Evolutionary conservation across 2,113 vertebrate species (phyloP).

Genomic region (Malurus elegans): DNA sequence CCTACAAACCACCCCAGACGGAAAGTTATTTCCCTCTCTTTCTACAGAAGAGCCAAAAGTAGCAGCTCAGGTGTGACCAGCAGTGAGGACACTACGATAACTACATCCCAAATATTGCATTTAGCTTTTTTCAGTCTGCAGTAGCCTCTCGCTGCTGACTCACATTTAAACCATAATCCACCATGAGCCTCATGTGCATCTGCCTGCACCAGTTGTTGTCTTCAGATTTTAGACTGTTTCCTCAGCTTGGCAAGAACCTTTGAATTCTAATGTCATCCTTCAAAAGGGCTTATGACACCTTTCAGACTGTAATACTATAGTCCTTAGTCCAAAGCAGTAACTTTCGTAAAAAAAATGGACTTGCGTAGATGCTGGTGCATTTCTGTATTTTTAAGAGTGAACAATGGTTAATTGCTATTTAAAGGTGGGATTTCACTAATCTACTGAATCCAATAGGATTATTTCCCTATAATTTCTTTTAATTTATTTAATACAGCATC

Average conservation of each 20-base stretch:
- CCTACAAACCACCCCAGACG: not conserved
- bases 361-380: not conserved
- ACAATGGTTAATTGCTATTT: not conserved
- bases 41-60: not conserved
- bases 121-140: not conserved
- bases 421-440: not conserved
- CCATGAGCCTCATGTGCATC: not conserved
- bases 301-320: not conserved
- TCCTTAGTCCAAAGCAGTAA: not conserved
- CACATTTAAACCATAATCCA: not conserved
- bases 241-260: not conserved
- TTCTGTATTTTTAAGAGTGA: not conserved
- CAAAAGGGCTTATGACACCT: not conserved
- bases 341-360: not conserved
- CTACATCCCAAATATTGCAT: rapidly evolving
- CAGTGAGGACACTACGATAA: not conserved
- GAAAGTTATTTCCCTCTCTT: not conserved
- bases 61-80: not conserved
- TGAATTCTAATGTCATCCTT: not conserved
- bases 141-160: not conserved
- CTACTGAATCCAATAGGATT: not conserved
- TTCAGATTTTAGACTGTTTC: not conserved
- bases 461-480: not conserved
- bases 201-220: not conserved
- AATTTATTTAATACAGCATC: not conserved